Evolutionary conservation across 2,113 vertebrate species (phyloP), one percentile per base, ranked within the genome.

Genomic region (Datnioides undecimradiatus): DNA sequence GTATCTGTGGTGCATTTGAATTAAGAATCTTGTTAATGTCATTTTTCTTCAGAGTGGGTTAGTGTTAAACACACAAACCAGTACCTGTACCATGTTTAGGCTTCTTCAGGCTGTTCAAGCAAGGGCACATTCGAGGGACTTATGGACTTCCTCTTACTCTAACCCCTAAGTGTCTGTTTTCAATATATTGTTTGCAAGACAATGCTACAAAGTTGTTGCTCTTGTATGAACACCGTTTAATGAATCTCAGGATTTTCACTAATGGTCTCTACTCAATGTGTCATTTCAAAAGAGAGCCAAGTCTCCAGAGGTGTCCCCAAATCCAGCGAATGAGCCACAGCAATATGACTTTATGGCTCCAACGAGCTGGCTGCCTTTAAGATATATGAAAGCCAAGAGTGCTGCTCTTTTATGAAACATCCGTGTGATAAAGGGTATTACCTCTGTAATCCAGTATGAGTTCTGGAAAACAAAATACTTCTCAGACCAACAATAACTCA

Each of bases 401-500:
- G 25, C 19, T n/a, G n/a, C n/a, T n/a, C n/a, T n/a, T 72, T 79
- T 58, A 17, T 38, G 27, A 45, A 52, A 62, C 54, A 36, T 45
- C 25, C 21, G n/a, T 16, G 23, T 58, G 38, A 36, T 29, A 71
- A 29, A 52, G n/a, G n/a, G 16, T 55, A 16, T 54, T 71, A 45
- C 13, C 3, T 38, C 43, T 52, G 33, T 33, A 8, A 17, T 9
- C 23, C 29, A 54, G 36, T 45, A n/a, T 0, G 1, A 31, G 16
- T 19, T 5, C 3, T 0, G 34, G 6, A 36, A 58, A 65, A 43
- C 48, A 72, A 34, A 58, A 71, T 31, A 59, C 21, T 25, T 33
- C 48, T 75, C 11, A 63, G 19, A 52, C 8, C 40, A 25, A 45
- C 21, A 57, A 41, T 70, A 76, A 59, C 43, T 77, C 45, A 46